A percentile compares a stretch with the other conserved stretches of the same genome.
Conservation (phyloP, 1,140 invertebrate genomes). For the Babylonia areolata region DNA sequence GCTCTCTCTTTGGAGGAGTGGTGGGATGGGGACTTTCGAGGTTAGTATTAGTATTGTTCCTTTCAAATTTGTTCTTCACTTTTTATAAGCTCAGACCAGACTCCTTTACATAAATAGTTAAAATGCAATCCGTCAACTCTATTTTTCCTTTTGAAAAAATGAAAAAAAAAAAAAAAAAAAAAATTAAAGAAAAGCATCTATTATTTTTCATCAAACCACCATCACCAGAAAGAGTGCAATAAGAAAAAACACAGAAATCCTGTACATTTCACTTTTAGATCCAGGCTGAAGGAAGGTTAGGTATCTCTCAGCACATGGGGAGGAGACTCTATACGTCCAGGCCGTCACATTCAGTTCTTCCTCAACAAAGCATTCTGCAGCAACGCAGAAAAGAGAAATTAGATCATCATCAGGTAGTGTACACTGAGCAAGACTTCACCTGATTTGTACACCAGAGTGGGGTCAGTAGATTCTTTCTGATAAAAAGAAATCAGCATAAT, state of each 20-base stretch:
- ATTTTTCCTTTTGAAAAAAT: not conserved
- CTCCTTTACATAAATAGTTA: not conserved
- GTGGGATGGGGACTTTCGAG: no score
- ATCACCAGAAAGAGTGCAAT: not conserved
- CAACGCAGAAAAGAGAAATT: not conserved
- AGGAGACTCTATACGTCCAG: not conserved
- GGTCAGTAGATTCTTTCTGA: no score
- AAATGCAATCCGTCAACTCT: not conserved
- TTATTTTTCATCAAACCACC: not conserved
- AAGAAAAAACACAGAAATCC: not conserved
- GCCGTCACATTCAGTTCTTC: not conserved
- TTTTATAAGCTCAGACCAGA: not conserved
- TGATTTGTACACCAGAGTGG: no score
- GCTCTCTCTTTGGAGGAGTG: no score
- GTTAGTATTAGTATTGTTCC: no score
- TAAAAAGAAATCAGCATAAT: no score
- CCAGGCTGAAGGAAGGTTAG: not conserved
- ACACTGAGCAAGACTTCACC: no score
- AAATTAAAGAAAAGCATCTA: no score
- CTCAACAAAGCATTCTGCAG: conserved; percentile 24
- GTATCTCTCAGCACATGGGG: not conserved
- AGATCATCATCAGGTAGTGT: no score
- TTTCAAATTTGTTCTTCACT: no score
- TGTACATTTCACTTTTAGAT: not conserved
- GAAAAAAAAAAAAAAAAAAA: no score